A percentile compares a stretch with the other conserved stretches of the same genome.
These are phyloP conservation scores for Plebejus melissa DNA, from an alignment of 2,888 invertebrate genomes.

Conservation along the genomic window DNA sequence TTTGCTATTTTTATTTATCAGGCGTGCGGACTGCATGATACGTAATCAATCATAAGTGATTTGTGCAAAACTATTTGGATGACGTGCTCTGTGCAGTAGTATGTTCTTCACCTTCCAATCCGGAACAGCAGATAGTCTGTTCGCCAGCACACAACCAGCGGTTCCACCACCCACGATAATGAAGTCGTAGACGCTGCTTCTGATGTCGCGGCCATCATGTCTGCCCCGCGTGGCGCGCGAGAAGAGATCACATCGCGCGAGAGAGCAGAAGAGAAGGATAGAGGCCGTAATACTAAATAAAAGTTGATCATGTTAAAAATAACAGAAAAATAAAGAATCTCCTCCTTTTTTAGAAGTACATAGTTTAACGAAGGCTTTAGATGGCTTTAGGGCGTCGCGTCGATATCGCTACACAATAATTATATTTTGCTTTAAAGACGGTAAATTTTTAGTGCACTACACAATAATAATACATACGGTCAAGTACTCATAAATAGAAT, in stretches of 20 bases:
- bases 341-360: no score
- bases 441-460: no score
- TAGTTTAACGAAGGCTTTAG: no score
- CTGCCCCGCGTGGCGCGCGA: conserved; percentile 62
- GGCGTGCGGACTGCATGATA: not conserved
- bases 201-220: conserved; percentile 58
- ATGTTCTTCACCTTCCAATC: conserved; percentile 66
- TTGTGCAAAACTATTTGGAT: no score
- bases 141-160: conserved; percentile 68
- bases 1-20: not conserved
- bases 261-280: conserved; percentile 25
- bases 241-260: conserved; percentile 53
- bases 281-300: not conserved
- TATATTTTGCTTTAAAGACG: no score
- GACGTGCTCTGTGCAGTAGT: not conserved
- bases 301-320: not conserved
- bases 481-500: no score
- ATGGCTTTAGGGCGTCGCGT: no score
- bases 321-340: no score
- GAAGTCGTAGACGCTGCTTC: conserved; percentile 72
- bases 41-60: no score
- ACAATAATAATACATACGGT: no score
- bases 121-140: conserved; percentile 61
- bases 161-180: conserved; percentile 72
- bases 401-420: no score